A percentile compares a stretch with the other conserved stretches of the same genome.
Conservation (phyloP, 2,888 invertebrate species). For the Oegoconia quadripuncta region DNA sequence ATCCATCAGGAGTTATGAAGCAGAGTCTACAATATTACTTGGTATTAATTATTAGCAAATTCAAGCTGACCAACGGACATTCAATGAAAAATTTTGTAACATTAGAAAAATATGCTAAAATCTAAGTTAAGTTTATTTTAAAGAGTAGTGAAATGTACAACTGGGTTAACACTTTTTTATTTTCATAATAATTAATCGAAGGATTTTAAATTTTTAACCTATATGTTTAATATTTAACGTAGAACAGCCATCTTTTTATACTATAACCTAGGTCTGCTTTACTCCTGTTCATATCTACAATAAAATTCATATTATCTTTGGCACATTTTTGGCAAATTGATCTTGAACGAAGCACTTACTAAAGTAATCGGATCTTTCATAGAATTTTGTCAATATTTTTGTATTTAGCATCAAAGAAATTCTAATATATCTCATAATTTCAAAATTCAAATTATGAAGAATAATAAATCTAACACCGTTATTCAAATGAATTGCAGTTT, state of each 20-base stretch:
- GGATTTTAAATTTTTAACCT: slow-evolving; percentile 3
- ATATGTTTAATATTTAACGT: slow-evolving; percentile 23
- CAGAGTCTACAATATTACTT: neutral
- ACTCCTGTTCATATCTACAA: slow-evolving; percentile 1
- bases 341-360: too few relatives aligned
- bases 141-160: slow-evolving; percentile 21
- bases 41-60: neutral
- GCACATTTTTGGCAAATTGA: slow-evolving; percentile 1
- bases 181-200: neutral
- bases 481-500: too few relatives aligned
- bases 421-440: too few relatives aligned
- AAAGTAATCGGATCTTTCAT: too few relatives aligned
- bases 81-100: slow-evolving; percentile 27
- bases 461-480: too few relatives aligned
- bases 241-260: slow-evolving; percentile 39
- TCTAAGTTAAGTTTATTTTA: slow-evolving; percentile 29
- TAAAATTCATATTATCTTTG: slow-evolving; percentile 5
- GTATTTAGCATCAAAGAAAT: too few relatives aligned
- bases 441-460: too few relatives aligned
- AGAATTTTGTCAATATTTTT: too few relatives aligned
- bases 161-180: slow-evolving; percentile 3
- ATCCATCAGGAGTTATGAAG: neutral
- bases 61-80: slow-evolving; percentile 8
- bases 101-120: slow-evolving; percentile 52
- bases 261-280: slow-evolving; percentile 21